Conservation (phyloP, 2,113 vertebrate genomes). For the Prionailurus viverrinus region DNA sequence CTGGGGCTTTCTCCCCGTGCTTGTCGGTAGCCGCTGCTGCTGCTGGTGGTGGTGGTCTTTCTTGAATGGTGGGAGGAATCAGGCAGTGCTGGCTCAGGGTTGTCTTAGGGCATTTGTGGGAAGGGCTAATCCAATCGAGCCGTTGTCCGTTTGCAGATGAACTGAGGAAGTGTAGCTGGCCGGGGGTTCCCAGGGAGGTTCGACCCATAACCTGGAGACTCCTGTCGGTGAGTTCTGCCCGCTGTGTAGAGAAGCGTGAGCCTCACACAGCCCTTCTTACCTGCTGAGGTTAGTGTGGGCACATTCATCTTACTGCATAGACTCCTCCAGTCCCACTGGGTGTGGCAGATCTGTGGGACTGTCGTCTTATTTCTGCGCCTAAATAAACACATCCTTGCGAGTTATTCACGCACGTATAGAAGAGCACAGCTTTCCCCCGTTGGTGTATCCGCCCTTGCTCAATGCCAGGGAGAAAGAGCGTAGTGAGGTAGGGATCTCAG, state of each 20-base stretch:
- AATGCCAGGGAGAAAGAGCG: not conserved
- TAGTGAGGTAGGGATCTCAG: not conserved
- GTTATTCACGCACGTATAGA: not conserved
- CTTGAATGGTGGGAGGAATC: not conserved
- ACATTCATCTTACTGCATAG: not conserved
- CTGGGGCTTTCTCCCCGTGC: not conserved
- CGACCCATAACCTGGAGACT: constrained; percentile 98
- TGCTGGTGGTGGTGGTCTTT: not conserved
- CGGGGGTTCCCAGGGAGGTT: constrained; percentile 96
- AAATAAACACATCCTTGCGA: not conserved
- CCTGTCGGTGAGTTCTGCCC: constrained; percentile 91
- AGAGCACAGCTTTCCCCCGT: not conserved
- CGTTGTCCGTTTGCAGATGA: constrained; percentile 92
- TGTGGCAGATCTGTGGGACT: not conserved
- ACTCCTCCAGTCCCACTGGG: not conserved
- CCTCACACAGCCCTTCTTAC: not conserved
- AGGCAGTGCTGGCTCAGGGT: not conserved
- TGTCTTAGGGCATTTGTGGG: not conserved
- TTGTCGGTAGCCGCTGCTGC: not conserved
- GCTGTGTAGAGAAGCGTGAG: constrained; percentile 13
- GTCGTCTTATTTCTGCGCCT: not conserved
- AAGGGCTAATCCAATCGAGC: not conserved
- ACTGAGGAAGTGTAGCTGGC: constrained; percentile 98
- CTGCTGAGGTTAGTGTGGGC: constrained; percentile 28
- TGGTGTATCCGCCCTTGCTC: not conserved